Evolutionary conservation across 2,888 invertebrate species (phyloP), one percentile per base, ranked within the genome.

Genomic region (Myopa tessellatipennis): DNA sequence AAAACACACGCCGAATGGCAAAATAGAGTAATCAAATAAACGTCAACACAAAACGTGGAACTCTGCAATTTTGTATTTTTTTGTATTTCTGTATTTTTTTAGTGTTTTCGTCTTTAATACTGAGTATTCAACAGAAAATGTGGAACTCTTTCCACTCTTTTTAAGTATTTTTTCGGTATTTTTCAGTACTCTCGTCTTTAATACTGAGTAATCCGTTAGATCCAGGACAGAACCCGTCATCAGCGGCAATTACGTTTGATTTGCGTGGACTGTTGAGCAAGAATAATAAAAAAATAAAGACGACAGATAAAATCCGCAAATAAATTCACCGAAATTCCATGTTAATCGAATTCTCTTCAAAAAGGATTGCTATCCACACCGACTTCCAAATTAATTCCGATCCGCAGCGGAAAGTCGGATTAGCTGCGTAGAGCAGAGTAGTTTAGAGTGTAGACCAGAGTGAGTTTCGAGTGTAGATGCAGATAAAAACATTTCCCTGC

Each of bases 331-430:
- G 58, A 77, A 80, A 82, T 82, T 77, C 77, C 77, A 73, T 65
- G 78, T 80, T 82, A 82, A 80, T 82, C 80, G 80, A 80, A 78
- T 80, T 74, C 18, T 36, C 60, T 73, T 67, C 70, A 26, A 60
- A 52, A 63, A 45, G 4, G 45, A 67, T 67, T 68, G 52, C 61
- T 10, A 55, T n/a, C 38, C 69, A 65, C 77, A 60, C 69, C 36
- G 55, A 78, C 73, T 76, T 76, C 36, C 26, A 52, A 74, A 70
- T 63, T 70, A 70, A 69, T 73, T 76, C 68, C 45, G 55, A 68
- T 68, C 7, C 40, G 16, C n/a, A 38, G 18, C 18, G 2, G 16
- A 68, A 68, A 38, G 40, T 38, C 12, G n/a, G n/a, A n/a, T n/a
- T n/a, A n/a, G n/a, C n/a, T n/a, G n/a, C n/a, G n/a, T n/a, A n/a